These are phyloP conservation scores for Tenualosa thibaudeaui DNA, from an alignment of 2,797 vertebrate genomes.

Conservation along the genomic window DNA sequence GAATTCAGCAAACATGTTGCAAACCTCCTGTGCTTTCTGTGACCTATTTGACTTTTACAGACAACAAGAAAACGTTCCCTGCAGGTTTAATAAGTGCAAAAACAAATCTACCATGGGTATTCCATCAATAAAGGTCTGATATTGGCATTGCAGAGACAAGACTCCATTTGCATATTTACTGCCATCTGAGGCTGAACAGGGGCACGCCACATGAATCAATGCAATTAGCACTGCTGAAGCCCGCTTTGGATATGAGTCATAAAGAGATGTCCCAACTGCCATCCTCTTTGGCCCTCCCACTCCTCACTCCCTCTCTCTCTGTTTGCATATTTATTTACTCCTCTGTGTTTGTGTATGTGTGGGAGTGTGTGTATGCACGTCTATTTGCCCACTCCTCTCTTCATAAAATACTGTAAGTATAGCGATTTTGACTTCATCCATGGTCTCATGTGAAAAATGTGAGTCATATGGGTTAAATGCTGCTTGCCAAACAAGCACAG, in stretches of 20 bases:
- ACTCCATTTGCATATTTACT: conserved; percentile 43
- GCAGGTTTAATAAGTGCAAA: conserved; percentile 43
- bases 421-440: neutral
- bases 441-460: neutral
- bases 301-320: conserved; percentile 7
- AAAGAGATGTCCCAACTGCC: conserved; percentile 22
- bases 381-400: neutral
- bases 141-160: conserved; percentile 39
- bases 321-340: neutral
- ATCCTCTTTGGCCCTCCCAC: neutral
- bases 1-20: neutral
- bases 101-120: conserved; percentile 42
- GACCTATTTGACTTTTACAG: conserved; percentile 12
- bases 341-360: no score
- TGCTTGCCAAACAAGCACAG: no score
- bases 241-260: conserved; percentile 40
- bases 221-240: conserved; percentile 41
- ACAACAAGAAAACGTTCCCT: conserved; percentile 23
- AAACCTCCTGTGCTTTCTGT: neutral
- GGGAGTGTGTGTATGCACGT: neutral
- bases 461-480: neutral
- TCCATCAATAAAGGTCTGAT: conserved; percentile 46
- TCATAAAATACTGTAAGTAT: neutral
- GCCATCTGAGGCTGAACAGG: conserved; percentile 37
- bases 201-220: conserved; percentile 42